These are phyloP conservation scores for Muscicapa striata DNA, from an alignment of 2,797 vertebrate genomes.

Conservation along the genomic window DNA sequence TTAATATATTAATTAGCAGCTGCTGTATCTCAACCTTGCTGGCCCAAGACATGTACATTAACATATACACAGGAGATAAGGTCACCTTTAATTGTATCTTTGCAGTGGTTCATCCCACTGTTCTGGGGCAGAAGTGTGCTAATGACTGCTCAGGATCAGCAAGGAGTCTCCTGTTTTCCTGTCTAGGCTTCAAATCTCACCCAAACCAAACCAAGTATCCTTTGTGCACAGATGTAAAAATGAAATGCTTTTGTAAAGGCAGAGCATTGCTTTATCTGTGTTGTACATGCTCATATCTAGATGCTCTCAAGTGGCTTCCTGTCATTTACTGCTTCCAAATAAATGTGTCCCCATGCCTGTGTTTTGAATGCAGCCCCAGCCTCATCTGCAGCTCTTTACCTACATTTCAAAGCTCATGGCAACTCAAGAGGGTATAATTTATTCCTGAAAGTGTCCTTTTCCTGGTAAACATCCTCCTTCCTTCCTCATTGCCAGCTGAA, in stretches of 20 bases:
- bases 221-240: neutral
- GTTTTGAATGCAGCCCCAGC: neutral
- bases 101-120: neutral
- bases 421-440: neutral
- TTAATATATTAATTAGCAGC: neutral
- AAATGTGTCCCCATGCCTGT: neutral
- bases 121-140: neutral
- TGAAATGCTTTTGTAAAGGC: neutral
- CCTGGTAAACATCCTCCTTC: neutral
- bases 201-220: neutral
- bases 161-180: neutral
- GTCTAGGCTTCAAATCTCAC: neutral
- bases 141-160: neutral
- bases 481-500: neutral
- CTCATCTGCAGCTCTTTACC: neutral
- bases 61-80: neutral
- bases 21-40: neutral
- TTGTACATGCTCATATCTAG: fast-evolving
- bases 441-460: neutral
- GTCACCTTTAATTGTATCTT: neutral
- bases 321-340: neutral
- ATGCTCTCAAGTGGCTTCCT: neutral
- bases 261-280: neutral
- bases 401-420: neutral
- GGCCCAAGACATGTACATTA: neutral